Percentiles rank a stretch among this genome's conserved stretches.
Conservation (phyloP, 2,888 invertebrate genomes). For the Hyalella azteca region DNA sequence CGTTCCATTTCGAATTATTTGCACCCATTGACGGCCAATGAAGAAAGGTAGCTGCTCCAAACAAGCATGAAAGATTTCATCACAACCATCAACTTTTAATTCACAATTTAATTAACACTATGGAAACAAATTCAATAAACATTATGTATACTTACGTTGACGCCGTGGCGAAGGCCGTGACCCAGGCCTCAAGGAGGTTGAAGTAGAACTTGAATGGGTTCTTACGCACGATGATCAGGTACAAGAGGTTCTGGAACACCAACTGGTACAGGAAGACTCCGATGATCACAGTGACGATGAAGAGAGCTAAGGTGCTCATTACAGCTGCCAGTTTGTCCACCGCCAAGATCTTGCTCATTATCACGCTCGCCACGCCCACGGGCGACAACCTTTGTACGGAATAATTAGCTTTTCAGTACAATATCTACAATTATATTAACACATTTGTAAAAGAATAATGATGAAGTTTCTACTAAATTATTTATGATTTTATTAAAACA, state of each 20-base stretch:
- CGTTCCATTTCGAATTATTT: too few relatives aligned
- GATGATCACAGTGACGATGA: conserved; percentile 78
- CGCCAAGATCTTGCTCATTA: conserved; percentile 79
- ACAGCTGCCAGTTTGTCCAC: conserved; percentile 70
- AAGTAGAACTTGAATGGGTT: conserved; percentile 88
- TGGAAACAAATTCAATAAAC: too few relatives aligned
- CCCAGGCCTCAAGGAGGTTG: conserved; percentile 79
- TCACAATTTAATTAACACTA: too few relatives aligned
- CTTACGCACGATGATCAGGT: conserved; percentile 77
- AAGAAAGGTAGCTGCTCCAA: too few relatives aligned
- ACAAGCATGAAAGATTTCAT: too few relatives aligned
- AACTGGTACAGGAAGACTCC: conserved; percentile 85
- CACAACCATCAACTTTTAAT: too few relatives aligned
- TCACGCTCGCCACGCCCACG: conserved; percentile 81
- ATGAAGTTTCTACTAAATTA: too few relatives aligned
- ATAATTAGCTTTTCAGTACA: too few relatives aligned
- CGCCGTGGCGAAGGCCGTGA: conserved; percentile 88
- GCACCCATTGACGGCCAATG: too few relatives aligned
- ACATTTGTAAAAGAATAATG: too few relatives aligned
- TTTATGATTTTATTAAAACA: too few relatives aligned
- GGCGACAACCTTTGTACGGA: conserved; percentile 73
- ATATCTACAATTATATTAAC: too few relatives aligned
- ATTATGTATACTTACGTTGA: conserved; percentile 92
- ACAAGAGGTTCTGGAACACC: conserved; percentile 82
- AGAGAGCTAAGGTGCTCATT: conserved; percentile 61